Percentiles rank a stretch among this genome's conserved stretches.
Evolutionary conservation across 2,797 vertebrate species (phyloP).

Genomic region (Cirrhinus molitorella): DNA sequence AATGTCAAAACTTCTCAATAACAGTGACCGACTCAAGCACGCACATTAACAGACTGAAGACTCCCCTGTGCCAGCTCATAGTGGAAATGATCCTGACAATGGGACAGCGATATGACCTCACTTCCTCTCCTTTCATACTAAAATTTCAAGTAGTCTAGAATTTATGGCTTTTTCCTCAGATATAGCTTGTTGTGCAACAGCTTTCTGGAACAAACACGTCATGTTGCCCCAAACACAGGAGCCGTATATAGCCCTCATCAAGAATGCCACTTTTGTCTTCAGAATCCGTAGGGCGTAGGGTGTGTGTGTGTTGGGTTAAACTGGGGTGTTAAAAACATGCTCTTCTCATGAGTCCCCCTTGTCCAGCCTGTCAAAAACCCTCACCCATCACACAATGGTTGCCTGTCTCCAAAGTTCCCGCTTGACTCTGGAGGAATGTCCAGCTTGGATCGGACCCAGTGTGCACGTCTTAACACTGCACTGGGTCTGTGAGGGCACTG

Average conservation of each 20-base stretch:
- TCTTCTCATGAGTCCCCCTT: conserved; percentile 42
- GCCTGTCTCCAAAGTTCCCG: conserved; percentile 52
- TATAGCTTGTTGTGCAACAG: background rate
- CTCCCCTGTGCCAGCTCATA: background rate
- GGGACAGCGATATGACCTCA: background rate
- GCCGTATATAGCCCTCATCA: conserved; percentile 20
- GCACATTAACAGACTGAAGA: background rate
- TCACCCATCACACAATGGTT: conserved; percentile 48
- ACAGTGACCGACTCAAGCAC: background rate
- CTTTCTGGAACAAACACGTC: conserved; percentile 27
- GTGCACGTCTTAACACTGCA: conserved; percentile 12
- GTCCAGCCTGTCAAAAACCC: conserved; percentile 20
- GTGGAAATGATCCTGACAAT: background rate
- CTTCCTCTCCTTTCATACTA: background rate
- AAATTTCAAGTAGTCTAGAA: background rate
- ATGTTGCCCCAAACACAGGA: background rate
- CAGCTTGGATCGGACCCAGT: conserved; percentile 42
- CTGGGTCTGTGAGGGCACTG: conserved; percentile 26
- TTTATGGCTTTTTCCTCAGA: background rate
- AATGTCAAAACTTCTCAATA: background rate
- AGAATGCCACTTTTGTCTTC: conserved; percentile 43
- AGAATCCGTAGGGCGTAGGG: too few relatives aligned
- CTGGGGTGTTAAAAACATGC: conserved; percentile 36
- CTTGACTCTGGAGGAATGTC: conserved; percentile 55
- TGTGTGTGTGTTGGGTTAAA: conserved; percentile 16